A percentile compares a stretch with the other conserved stretches of the same genome.
Evolutionary conservation across 2,797 vertebrate genomes (phyloP).

Genomic region (Channallabes apus): DNA sequence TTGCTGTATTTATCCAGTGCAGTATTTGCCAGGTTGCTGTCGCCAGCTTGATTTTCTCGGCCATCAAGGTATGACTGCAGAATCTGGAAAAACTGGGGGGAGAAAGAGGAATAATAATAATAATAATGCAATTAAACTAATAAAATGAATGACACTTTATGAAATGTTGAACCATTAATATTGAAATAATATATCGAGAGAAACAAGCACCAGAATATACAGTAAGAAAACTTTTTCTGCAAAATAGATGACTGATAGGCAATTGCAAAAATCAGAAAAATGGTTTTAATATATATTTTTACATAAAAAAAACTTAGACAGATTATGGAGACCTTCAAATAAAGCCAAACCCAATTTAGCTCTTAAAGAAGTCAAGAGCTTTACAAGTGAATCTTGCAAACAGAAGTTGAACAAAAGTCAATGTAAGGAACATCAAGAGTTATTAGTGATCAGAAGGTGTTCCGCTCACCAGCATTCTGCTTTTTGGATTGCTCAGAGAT

Average conservation of each 20-base stretch:
- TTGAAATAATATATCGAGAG: not conserved
- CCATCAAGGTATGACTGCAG: slow-evolving; percentile 51
- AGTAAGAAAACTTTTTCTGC: not conserved
- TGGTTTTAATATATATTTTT: not conserved
- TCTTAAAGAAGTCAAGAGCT: not conserved
- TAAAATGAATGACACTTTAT: too few relatives aligned
- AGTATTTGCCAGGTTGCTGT: slow-evolving; percentile 37
- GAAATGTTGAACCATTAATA: not conserved
- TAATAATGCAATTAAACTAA: not conserved
- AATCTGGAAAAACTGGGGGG: slow-evolving; percentile 56
- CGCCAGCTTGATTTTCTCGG: slow-evolving; percentile 44
- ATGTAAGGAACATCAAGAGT: not conserved
- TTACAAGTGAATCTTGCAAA: not conserved
- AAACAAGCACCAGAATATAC: not conserved
- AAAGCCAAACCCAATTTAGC: not conserved
- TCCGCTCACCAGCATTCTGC: slow-evolving; percentile 59
- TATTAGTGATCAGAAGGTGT: not conserved
- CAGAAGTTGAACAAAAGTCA: not conserved
- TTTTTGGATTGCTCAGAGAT: slow-evolving; percentile 62
- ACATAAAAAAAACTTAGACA: too few relatives aligned
- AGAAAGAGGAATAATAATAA: not conserved
- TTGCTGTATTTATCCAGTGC: slow-evolving; percentile 52
- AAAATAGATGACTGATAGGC: not conserved
- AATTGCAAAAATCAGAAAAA: not conserved
- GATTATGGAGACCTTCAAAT: not conserved